Evolutionary conservation across 1,140 invertebrate species (phyloP).

Genomic region (Ladona fulva): DNA sequence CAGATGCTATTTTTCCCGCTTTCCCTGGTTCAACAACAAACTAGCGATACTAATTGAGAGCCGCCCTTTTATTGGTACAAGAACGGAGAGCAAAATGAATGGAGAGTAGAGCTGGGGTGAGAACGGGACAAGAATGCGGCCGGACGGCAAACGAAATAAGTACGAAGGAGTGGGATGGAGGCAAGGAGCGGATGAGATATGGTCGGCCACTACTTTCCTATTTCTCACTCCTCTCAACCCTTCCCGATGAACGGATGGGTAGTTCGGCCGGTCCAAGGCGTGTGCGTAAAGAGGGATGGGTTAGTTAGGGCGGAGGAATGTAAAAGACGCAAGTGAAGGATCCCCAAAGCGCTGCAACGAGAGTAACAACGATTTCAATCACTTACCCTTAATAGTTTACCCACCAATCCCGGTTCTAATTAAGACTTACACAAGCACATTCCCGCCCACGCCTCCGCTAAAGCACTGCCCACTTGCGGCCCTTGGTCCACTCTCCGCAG

Average conservation of each 20-base stretch:
- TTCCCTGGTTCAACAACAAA: background rate
- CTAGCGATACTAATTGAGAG: constrained; percentile 4
- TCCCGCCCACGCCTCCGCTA: background rate
- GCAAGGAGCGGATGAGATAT: background rate
- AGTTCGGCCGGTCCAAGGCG: background rate
- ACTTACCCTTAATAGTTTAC: background rate
- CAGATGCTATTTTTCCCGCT: too few species aligned
- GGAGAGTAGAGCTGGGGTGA: background rate
- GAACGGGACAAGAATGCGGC: background rate
- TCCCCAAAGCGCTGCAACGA: background rate
- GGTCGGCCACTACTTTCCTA: background rate
- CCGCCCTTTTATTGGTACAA: background rate
- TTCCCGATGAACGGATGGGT: background rate
- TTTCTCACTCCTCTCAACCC: background rate
- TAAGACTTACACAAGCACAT: background rate
- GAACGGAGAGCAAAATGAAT: too few species aligned
- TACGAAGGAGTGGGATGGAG: too few species aligned
- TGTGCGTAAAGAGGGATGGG: background rate
- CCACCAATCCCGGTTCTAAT: background rate
- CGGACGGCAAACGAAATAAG: background rate
- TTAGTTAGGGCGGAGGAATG: background rate
- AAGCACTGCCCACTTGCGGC: background rate
- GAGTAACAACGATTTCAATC: background rate
- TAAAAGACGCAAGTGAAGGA: background rate
- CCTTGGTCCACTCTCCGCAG: background rate